Evolutionary conservation across 2,888 invertebrate species (phyloP), one percentile per base, ranked within the genome.

Genomic region (Drosophila histrio): DNA sequence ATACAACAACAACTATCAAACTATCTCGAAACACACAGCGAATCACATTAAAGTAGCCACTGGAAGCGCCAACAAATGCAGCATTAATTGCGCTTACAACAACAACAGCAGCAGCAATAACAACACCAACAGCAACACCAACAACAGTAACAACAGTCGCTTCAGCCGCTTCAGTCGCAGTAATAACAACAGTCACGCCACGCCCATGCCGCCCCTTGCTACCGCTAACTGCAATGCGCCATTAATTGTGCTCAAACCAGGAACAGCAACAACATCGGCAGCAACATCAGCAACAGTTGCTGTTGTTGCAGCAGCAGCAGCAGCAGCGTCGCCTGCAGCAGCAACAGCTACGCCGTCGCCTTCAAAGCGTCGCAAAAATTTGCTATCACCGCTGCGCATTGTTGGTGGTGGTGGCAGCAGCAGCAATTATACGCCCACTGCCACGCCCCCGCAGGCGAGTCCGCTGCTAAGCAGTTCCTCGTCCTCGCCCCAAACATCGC

Each of bases 141-240:
- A 69, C 62, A 77, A 61, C 63, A 78, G 62, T 70, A 83, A 69
- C 70, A 56, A 9, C 52, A 53, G 24, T 38, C 77, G 75, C 69
- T 43, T 36, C 19, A 64, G 59, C 22, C 47, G 69, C 56, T 59
- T 64, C 22, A 49, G 56, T 58, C 81, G 67, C 65, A 69, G 69
- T 53, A 75, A 77, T 68, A 80, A 68, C 68, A 79, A 61, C 71
- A 71, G 52, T 64, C 70, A 82, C 82, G 84, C 80, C 85, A 88
- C 87, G 87, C 87, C 89, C 81, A 90, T 90, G 87, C 87, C 87
- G 79, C 83, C 83, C 36, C 60, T 83, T 60, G 72, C 81, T 34
- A 79, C 70, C 76, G 61, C 63, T 72, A 59, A 24, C 34, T 83
- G 66, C 67, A 84, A 79, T 72, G 77, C 78, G 67, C 70, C 73